phyloP scores from a whole-genome alignment of 1,140 invertebrate genomes.

The Panagrolaimus sp. region DNA sequence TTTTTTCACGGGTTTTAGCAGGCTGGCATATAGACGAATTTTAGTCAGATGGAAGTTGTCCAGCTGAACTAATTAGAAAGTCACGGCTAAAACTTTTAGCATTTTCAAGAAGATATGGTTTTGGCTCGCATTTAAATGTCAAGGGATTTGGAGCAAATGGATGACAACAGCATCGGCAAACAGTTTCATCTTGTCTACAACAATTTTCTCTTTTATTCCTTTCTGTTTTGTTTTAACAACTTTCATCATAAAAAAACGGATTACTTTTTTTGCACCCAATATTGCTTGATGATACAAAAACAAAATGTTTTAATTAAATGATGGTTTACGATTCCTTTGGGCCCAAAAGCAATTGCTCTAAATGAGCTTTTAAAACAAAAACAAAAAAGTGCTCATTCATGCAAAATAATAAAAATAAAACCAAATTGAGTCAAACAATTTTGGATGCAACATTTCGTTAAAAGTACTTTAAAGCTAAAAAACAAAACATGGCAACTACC shows the following conservation, averaged over 20 bases:
- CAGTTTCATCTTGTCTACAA: conserved; percentile 32
- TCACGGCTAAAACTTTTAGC: conserved; percentile 9
- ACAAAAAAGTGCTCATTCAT: no score
- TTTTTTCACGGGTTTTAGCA: no score
- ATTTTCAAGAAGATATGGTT: conserved; percentile 20
- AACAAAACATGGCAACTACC: conserved; percentile 28
- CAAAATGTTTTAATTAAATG: conserved; percentile 21
- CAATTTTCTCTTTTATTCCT: no score
- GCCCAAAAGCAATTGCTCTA: conserved; percentile 4
- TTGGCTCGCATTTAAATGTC: conserved; percentile 51
- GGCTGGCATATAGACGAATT: no score
- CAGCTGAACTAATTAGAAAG: conserved; percentile 11
- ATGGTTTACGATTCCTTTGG: background rate
- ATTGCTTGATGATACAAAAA: no score
- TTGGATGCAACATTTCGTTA: no score
- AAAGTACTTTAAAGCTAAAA: no score
- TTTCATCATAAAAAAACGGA: background rate
- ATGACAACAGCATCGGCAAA: conserved; percentile 53
- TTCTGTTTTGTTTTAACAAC: background rate
- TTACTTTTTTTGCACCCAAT: no score
- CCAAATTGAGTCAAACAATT: no score
- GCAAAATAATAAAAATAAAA: no score
- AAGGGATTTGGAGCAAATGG: conserved; percentile 52
- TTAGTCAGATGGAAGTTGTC: background rate
- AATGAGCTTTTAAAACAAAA: no score